Evolutionary conservation across 1,140 invertebrate species (phyloP), one percentile per base, ranked within the genome.

Genomic region (Drosophila nasuta): DNA sequence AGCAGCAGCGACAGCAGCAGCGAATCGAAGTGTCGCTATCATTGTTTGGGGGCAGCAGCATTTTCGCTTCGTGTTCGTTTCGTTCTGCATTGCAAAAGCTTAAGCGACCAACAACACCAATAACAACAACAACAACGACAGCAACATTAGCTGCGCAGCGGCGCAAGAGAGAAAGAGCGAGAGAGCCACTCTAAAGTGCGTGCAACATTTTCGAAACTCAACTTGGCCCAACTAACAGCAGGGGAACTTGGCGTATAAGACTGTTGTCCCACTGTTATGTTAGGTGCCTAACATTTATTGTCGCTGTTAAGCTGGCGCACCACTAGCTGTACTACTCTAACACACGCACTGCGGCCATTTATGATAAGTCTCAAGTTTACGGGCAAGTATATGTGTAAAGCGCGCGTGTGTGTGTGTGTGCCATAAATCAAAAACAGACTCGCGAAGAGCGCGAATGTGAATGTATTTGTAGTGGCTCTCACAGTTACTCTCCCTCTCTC

Each of bases 251-350:
- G 2, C 25, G 69, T 73, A 73, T 72, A 77, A 73, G 69, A 76
- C 75, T 73, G 75, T 63, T 64, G 56, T 10, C 5, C 5, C 10
- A 6, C 72, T 68, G 65, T 60, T 66, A 56, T 65, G 63, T 46
- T 56, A 46, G n/a, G 51, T 6, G 28, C 33, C 33, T 59, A 74
- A 63, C 67, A 70, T 7, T 25, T 28, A 15, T 1, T 33, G 17
- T 6, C 49, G 8, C 74, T 77, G 74, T 73, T 73, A 72, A 63
- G 58, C 28, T 15, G 6, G 54, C 45, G 48, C 15, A 38, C 49
- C 69, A 74, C 35, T 64, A 79, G 77, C 64, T 62, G 77, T 68
- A 43, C 77, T 79, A 6, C 65, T 79, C 75, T 74, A 69, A 77
- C 77, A n/a, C 69, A 73, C 48, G 57, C 35, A 7, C 6, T 35